Conservation (phyloP, 1,140 invertebrate species). For the Ceratosolen solmsi region DNA sequence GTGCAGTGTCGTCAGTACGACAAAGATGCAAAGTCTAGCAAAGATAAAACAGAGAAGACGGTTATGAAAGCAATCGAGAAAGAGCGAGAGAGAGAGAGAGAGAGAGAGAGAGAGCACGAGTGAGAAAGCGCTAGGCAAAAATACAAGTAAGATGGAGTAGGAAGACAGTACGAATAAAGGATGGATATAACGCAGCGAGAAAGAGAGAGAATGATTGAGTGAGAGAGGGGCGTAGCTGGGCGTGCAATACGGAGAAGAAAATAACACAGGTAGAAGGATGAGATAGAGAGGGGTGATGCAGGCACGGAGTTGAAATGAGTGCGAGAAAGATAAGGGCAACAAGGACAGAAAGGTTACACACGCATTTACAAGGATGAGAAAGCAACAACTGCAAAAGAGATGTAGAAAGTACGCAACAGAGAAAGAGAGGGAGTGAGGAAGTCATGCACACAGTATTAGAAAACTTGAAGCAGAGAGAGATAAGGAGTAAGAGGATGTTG, state of each 20-base stretch:
- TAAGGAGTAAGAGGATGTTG: not conserved
- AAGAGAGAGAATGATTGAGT: constrained; percentile 25
- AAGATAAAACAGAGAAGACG: constrained; percentile 14
- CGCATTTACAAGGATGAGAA: not conserved
- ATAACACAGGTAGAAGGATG: constrained; percentile 9
- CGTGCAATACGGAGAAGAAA: constrained; percentile 29
- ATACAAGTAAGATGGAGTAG: not conserved
- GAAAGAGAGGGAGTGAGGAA: constrained; percentile 28
- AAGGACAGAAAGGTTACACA: not conserved
- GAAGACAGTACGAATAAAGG: not conserved
- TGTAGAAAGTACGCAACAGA: not conserved
- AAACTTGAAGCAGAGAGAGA: constrained; percentile 22
- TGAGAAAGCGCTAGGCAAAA: not conserved
- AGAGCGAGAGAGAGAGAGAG: not conserved
- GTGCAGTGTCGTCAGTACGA: not conserved
- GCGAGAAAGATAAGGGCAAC: not conserved
- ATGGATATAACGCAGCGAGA: not conserved
- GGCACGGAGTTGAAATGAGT: constrained; percentile 33
- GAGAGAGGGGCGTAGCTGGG: constrained; percentile 27
- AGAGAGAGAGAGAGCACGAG: constrained; percentile 16
- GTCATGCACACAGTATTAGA: not conserved
- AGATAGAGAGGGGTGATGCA: constrained; percentile 42
- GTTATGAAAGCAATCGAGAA: too few relatives aligned
- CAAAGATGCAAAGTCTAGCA: not conserved
- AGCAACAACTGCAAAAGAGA: not conserved